Evolutionary conservation across 2,113 vertebrate genomes (phyloP), one percentile per base, ranked within the genome.

Genomic region (Tenebrosternarchus preto): DNA sequence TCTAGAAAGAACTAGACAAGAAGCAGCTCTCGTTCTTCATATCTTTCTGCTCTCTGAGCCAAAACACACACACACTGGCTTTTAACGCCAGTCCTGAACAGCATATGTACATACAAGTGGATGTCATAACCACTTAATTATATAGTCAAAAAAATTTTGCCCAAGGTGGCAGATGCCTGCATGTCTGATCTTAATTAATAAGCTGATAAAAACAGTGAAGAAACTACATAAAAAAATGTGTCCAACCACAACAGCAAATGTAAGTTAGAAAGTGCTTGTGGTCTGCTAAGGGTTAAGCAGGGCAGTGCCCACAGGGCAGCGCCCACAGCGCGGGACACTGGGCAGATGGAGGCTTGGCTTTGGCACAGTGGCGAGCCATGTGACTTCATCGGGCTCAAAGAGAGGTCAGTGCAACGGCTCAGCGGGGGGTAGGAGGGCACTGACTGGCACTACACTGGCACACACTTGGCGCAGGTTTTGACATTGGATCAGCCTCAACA

Each of bases 301-400:
- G 2, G 43, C 43, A 43, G 39, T 5, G 39, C 39, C 39, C 39
- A 5, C 36, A 39, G 36, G 3, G 3, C 36, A 39, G 39, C 6
- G 39, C 12, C 43, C 43, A 9, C 43, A 59, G 66, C 3, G 19
- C 29, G 43, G 11, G 53, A 82, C 29, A 57, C 27, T 43, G 3
- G 80, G 36, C 64, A 81, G 85, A 85, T 87, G 24, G 85, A 85
- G 75, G 55, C 69, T 83, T 84, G 85, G 78, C 76, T 61, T 82
- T 83, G 86, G 87, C 82, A 90, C 87, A 90, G 87, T 86, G 87
- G 85, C 88, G 85, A 88, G 80, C 86, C 87, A 87, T 85, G 88
- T 89, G 89, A 90, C 87, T 88, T 25, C 25, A 43, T 82, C 78
- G 77, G 78, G 84, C 31, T 63, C 67, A 80, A 78, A 64, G 25